Conservation (phyloP, 2,888 invertebrate genomes). For the Acanthococcus lagerstroemiae region DNA sequence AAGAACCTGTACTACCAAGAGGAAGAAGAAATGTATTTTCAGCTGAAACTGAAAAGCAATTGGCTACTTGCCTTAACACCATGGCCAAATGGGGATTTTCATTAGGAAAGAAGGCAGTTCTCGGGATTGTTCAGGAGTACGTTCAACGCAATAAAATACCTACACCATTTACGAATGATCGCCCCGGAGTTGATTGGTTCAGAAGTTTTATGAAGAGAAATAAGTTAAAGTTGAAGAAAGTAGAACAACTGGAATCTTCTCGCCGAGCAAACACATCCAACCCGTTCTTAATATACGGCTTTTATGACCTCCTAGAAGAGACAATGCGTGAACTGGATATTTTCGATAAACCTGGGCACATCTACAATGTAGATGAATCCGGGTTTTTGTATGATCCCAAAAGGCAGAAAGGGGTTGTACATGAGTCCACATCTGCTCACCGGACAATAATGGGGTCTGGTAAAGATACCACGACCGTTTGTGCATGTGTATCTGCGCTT, state of each 20-base stretch:
- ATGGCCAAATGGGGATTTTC: not conserved
- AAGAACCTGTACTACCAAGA: not conserved
- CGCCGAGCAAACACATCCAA: not conserved
- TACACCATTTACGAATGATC: not conserved
- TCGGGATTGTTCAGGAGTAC: not conserved
- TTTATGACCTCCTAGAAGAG: not conserved
- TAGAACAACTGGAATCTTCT: not conserved
- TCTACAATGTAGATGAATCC: not conserved
- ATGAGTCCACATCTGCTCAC: not conserved
- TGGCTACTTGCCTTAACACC: not conserved
- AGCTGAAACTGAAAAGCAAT: not conserved
- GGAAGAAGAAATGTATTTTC: not conserved
- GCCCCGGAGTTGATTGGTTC: not conserved
- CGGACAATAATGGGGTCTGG: not conserved
- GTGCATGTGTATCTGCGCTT: not conserved
- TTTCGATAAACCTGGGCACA: not conserved
- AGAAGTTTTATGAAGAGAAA: not conserved
- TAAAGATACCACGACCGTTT: not conserved
- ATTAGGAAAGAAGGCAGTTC: not conserved
- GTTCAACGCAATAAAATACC: not conserved
- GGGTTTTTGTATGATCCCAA: not conserved
- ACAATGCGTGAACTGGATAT: not conserved
- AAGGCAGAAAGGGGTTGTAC: not conserved
- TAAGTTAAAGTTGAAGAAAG: not conserved
- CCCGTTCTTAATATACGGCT: not conserved